These are phyloP conservation scores for Ursus arctos DNA, from an alignment of 2,113 vertebrate genomes.

Conservation along the genomic window DNA sequence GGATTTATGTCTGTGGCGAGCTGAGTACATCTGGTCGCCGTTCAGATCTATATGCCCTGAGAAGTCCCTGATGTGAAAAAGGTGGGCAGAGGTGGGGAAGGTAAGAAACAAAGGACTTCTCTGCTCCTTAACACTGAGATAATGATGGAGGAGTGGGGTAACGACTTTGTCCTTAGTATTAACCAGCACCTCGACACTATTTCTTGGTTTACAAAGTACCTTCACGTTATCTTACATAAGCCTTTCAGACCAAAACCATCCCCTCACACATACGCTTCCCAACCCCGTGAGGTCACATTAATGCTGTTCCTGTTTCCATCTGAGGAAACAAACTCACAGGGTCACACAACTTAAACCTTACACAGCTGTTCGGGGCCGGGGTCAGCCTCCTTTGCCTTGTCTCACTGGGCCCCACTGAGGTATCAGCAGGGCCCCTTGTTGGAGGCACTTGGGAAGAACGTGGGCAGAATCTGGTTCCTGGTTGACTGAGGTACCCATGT, in stretches of 20 bases:
- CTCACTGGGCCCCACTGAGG: background rate
- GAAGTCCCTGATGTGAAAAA: background rate
- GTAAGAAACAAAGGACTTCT: background rate
- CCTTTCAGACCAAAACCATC: background rate
- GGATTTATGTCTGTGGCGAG: background rate
- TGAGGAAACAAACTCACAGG: too few relatives aligned
- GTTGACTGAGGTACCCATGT: background rate
- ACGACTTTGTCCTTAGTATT: background rate
- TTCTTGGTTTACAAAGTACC: background rate
- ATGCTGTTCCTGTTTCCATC: background rate
- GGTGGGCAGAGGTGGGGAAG: background rate
- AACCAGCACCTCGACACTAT: background rate
- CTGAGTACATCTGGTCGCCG: background rate
- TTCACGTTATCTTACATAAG: background rate
- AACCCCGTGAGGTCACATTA: background rate
- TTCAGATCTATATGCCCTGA: background rate
- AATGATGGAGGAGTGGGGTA: background rate
- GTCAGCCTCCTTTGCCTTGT: background rate
- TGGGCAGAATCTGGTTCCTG: background rate
- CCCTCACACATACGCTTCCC: background rate
- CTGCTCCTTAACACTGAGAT: background rate
- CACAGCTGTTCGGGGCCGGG: background rate
- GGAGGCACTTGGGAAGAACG: background rate
- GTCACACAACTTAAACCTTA: background rate
- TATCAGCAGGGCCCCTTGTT: background rate